These are phyloP conservation scores for Oegoconia quadripuncta DNA, from an alignment of 2,888 invertebrate genomes.

Conservation along the genomic window DNA sequence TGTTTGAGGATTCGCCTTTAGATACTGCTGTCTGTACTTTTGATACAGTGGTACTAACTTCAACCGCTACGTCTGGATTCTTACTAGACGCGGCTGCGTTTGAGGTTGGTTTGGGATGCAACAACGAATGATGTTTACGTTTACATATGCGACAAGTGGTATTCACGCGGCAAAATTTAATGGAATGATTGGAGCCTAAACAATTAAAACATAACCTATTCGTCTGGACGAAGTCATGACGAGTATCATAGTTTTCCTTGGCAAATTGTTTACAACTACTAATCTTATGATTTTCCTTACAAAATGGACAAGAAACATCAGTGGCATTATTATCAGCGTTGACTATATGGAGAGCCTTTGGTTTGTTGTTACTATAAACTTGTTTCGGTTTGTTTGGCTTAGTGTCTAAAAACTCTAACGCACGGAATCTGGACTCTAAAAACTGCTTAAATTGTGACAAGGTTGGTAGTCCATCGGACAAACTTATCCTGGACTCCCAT, in stretches of 20 bases:
- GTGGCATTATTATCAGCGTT: constrained; percentile 3
- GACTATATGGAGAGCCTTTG: background rate
- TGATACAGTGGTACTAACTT: background rate
- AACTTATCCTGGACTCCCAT: constrained; percentile 19
- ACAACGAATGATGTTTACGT: constrained; percentile 20
- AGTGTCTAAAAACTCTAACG: constrained; percentile 20
- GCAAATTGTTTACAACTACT: constrained; percentile 21
- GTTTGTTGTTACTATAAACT: background rate
- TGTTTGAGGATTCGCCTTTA: too few relatives aligned
- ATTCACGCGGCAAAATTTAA: constrained; percentile 14
- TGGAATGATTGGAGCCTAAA: constrained; percentile 22
- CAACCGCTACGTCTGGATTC: background rate
- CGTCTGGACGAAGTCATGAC: constrained; percentile 19
- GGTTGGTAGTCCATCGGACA: constrained; percentile 20
- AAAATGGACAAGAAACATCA: constrained; percentile 26
- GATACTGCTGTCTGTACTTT: background rate
- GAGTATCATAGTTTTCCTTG: constrained; percentile 12
- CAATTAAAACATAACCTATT: constrained; percentile 26
- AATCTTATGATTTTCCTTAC: constrained; percentile 23
- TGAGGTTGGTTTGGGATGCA: constrained; percentile 16
- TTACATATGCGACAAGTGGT: constrained; percentile 18
- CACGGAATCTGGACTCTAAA: constrained; percentile 20
- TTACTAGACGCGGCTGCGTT: constrained; percentile 9
- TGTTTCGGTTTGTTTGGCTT: constrained; percentile 7
- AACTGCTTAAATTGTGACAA: constrained; percentile 20